Base-by-base conservation (phyloP, 1,140 invertebrate genomes). In the Glossosoma conforme region DNA sequence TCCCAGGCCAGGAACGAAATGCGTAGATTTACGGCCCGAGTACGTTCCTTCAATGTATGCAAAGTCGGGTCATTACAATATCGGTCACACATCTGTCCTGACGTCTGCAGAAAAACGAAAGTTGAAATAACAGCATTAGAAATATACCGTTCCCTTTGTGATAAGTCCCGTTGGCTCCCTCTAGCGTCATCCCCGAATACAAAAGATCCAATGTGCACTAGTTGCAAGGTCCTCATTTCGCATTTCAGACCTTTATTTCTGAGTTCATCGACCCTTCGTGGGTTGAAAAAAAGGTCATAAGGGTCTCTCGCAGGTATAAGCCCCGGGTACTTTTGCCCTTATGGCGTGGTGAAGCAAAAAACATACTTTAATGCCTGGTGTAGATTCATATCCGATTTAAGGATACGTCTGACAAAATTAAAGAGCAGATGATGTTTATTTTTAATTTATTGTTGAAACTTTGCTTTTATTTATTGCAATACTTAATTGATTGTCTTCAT, bases 41-140 rank as follows among this genome's bases (percentile, higher is more conserved):
- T n/a, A n/a, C n/a, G n/a, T n/a, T n/a, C n/a, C n/a, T n/a, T n/a
- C n/a, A n/a, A n/a, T n/a, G n/a, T n/a, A n/a, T n/a, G n/a, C n/a
- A n/a, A n/a, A n/a, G n/a, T n/a, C n/a, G n/a, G n/a, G n/a, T n/a
- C 17, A 41, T 41, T 24, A 42, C 46, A 35, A 33, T 36, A 57
- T 53, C 24, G 55, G 55, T 45, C 50, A 57, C 55, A 50, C 55
- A 57, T 52, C 55, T 57, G 55, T 41, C 42, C 30, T 19, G 13
- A 11, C 6, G 18, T 17, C 25, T 33, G 18, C 30, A 21, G 22
- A 36, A 50, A 57, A 57, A 52, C 55, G 50, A 53, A 53, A 57
- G 55, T 57, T 33, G 33, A 35, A 18, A 28, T 13, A 15, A 35
- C 22, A 6, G 6, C 14, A 5, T 18, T 3, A 19, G 36, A 32